Base-by-base conservation (phyloP, 2,113 vertebrate species). In the Alethe castanea region DNA sequence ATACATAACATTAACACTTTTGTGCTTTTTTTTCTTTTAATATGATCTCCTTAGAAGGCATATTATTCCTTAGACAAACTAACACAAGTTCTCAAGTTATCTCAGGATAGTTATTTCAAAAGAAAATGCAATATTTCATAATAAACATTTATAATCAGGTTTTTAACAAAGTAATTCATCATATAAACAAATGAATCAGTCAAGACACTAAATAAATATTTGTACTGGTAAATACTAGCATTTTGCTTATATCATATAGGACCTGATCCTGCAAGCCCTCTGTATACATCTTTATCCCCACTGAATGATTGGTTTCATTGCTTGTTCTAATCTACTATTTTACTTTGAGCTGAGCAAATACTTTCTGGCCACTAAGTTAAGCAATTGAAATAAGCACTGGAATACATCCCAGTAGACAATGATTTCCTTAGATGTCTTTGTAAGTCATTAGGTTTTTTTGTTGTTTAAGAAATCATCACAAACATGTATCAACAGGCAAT, bases 121-220 rank as follows among this genome's bases (percentile, higher is more conserved):
- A 97, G 86, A 96, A 92, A 97, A 97, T 52, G 54, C 64, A 96
- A n/a, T 97, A 95, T 91, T 96, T 96, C 72, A 92, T 96, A 96
- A 95, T 89, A 96, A 95, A 96, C 91, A 96, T 92, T 94, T 97
- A 95, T 95, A 96, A 81, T 92, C 81, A 78, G 44, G 8, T 95
- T 97, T 88, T 88, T 80, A 96, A 95, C 93, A 97, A 97, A 97
- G 88, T 94, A 96, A 97, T 95, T 96, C 57, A 96, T 96, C 69
- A 95, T 96, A 96, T 90, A 96, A 97, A 97, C 90, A 97, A 96
- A 97, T 94, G 90, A 97, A 95, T 91, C 94, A 88, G 93, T 97
- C 96, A 96, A 96, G 90, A 96, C 86, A 95, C 88, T 96, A 96
- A 97, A 97, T 97, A 97, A 97, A 95, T 97, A 97, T 86, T 92